Percentiles rank a stretch among this genome's conserved stretches.
Conservation (phyloP, 2,888 invertebrate genomes). For the Linnaemya tessellans region DNA sequence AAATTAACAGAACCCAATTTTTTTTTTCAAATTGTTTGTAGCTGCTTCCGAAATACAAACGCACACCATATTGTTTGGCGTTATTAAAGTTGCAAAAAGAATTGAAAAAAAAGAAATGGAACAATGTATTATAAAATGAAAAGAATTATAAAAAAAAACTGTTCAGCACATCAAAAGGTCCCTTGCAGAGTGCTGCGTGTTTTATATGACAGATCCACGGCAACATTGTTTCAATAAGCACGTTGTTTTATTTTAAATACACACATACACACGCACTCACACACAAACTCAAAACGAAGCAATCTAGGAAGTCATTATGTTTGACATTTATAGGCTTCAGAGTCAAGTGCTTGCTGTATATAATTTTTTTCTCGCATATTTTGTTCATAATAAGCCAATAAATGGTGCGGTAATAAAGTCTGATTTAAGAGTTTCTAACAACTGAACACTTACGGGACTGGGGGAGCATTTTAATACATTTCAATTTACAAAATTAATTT, state of each 20-base stretch:
- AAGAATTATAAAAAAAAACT: slow-evolving; percentile 18
- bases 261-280: slow-evolving; percentile 6
- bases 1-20: slow-evolving; percentile 64
- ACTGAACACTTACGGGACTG: slow-evolving; percentile 4
- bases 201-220: slow-evolving; percentile 45
- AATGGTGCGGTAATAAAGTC: slow-evolving; percentile 56
- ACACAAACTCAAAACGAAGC: neutral
- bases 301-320: slow-evolving; percentile 48
- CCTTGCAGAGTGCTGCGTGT: slow-evolving; percentile 16
- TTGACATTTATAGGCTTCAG: slow-evolving; percentile 69
- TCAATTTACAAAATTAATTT: slow-evolving; percentile 69
- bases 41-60: neutral
- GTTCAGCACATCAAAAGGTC: slow-evolving; percentile 17
- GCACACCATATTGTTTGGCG: slow-evolving; percentile 51
- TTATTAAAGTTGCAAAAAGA: slow-evolving; percentile 43
- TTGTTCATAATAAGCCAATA: slow-evolving; percentile 68
- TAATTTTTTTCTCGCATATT: slow-evolving; percentile 21
- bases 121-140: slow-evolving; percentile 45
- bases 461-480: slow-evolving; percentile 30
- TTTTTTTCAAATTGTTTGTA: slow-evolving; percentile 25
- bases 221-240: slow-evolving; percentile 60
- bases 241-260: slow-evolving; percentile 28
- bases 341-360: slow-evolving; percentile 45
- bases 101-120: slow-evolving; percentile 1
- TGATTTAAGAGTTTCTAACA: slow-evolving; percentile 17